Conservation (phyloP, 1,140 invertebrate species). For the Platorchestia sp. region DNA sequence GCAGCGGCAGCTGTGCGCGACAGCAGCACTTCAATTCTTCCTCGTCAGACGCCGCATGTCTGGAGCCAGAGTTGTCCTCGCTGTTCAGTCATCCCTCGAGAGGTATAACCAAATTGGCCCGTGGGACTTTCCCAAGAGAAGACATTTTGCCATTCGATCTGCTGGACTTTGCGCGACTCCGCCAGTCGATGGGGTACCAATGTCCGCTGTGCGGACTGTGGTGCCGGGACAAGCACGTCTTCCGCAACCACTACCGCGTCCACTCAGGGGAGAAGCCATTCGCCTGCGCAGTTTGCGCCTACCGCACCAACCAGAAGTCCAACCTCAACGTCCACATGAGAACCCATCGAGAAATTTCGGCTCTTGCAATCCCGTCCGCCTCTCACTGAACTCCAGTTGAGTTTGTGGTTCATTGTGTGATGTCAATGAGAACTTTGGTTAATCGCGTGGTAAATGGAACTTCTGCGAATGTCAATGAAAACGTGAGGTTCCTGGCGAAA, state of each 20-base stretch:
- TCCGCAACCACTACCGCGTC: constrained; percentile 63
- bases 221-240: constrained; percentile 29
- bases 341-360: not conserved
- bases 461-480: no score
- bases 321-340: constrained; percentile 63
- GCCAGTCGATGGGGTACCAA: not conserved
- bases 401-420: no score
- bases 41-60: not conserved
- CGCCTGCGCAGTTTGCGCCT: constrained; percentile 61
- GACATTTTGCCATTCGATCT: not conserved
- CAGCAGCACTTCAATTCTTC: not conserved
- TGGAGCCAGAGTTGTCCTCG: not conserved
- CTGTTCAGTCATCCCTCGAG: not conserved
- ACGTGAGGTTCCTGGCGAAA: no score
- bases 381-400: not conserved
- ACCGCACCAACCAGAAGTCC: constrained; percentile 62
- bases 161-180: not conserved
- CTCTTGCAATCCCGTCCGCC: not conserved
- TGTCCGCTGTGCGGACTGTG: constrained; percentile 1
- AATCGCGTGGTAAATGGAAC: no score
- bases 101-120: not conserved
- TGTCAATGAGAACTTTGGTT: no score
- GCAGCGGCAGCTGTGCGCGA: not conserved
- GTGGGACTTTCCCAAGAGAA: not conserved
- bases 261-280: constrained; percentile 66